Evolutionary conservation across 2,888 invertebrate species (phyloP), one percentile per base, ranked within the genome.

Genomic region (Rosalia funebris): DNA sequence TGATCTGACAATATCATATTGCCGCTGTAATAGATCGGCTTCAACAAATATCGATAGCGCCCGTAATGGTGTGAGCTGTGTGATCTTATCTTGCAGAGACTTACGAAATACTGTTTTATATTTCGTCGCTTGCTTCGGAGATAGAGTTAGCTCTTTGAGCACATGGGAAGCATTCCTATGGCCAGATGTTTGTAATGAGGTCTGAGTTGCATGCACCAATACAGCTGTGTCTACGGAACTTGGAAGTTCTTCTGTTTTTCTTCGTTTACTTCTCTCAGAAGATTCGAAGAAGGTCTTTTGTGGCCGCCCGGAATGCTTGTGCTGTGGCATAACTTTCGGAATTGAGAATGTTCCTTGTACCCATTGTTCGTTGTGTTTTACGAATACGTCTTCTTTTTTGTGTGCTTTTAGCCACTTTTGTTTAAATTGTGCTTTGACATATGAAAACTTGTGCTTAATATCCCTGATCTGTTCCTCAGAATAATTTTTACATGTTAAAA

Each of bases 11-110:
- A 57, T 42, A 12, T 57, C 57, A 39, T 61, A 61, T 31, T 61
- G 50, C 32, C 45, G 12, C 50, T 48, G 37, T 1, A 44, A 36
- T 1, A 61, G 50, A 36, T 45, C 36, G 7, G 61, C 61, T 14
- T 61, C 61, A 12, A 61, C 52, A 39, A 61, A 57, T 14, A 61
- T 44, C 7, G 44, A 12, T 10, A 61, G 19, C 4, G 61, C 57
- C 36, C 60, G 19, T 20, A 61, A 44, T 34, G 32, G 11, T 9
- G 56, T 48, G 14, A 50, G 45, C 19, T 11, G 14, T 10, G 20
- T 17, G n/a, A 11, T 11, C 19, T 46, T 25, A 15, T 31, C 20
- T 7, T 12, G n/a, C 17, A 10, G 11, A 16, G 11, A 14, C 31
- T 17, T 17, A 11, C 36, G 10, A 20, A 20, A 54, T 15, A 34